phyloP scores from a whole-genome alignment of 92 coral and sea anemone genomes.

The Phenganax subtilis region DNA sequence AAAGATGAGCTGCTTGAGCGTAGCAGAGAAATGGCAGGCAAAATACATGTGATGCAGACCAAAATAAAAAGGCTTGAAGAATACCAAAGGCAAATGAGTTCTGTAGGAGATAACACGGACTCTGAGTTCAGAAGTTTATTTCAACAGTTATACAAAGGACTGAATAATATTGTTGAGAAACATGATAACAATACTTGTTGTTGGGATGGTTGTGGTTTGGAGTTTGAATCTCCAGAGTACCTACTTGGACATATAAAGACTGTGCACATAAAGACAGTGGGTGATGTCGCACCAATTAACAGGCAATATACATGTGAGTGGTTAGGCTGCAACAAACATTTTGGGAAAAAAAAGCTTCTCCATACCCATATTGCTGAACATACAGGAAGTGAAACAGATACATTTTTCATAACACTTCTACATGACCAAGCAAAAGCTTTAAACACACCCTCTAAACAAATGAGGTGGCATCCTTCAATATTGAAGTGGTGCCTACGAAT shows the following conservation, averaged over 20 bases:
- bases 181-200: conserved; percentile 39
- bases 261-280: conserved; percentile 15
- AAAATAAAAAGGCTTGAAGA: conserved; percentile 47
- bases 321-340: conserved; percentile 38
- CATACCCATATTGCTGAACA: conserved; percentile 48
- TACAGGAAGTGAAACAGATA: conserved; percentile 38
- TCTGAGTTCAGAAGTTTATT: conserved; percentile 42
- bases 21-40: conserved; percentile 41
- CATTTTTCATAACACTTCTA: conserved; percentile 42
- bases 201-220: conserved; percentile 34
- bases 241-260: conserved; percentile 41
- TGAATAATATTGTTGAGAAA: conserved; percentile 28
- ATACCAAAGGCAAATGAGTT: conserved; percentile 38
- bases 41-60: conserved; percentile 40
- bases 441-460: conserved; percentile 45
- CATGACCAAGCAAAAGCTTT: conserved; percentile 59
- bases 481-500: conserved; percentile 44
- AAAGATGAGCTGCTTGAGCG: conserved; percentile 42
- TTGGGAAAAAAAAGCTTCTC: conserved; percentile 37
- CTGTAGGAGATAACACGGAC: conserved; percentile 43
- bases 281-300: conserved; percentile 29
- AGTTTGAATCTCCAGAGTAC: conserved; percentile 38
- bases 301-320: conserved; percentile 34
- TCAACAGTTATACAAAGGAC: conserved; percentile 31
- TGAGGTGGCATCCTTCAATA: conserved; percentile 56